phyloP scores from a whole-genome alignment of 1,140 invertebrate genomes.

The Andricus grossulariae region DNA sequence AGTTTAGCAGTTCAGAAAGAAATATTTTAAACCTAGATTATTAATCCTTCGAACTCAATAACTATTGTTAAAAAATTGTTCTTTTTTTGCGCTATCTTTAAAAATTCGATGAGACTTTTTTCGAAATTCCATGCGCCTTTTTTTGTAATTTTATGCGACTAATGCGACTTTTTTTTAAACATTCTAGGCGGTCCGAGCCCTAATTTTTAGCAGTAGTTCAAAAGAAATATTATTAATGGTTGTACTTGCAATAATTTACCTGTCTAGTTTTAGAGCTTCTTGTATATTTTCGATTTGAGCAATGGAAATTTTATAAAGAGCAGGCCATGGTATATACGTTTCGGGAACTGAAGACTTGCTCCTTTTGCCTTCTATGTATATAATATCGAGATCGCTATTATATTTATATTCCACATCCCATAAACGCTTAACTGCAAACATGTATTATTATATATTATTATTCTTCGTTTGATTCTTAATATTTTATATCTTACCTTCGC shows the following conservation, averaged over 20 bases:
- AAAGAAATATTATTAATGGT: too few relatives aligned
- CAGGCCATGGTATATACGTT: conserved; percentile 67
- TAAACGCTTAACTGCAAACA: conserved; percentile 57
- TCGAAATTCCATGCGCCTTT: too few relatives aligned
- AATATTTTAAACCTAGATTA: too few relatives aligned
- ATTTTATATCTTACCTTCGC: conserved; percentile 61
- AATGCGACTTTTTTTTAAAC: too few relatives aligned
- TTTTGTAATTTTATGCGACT: too few relatives aligned
- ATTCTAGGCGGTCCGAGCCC: too few relatives aligned
- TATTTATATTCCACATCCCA: conserved; percentile 70
- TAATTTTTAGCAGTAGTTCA: too few relatives aligned
- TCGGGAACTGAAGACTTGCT: conserved; percentile 56
- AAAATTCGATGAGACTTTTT: too few relatives aligned
- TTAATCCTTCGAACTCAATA: too few relatives aligned
- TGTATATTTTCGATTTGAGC: conserved; percentile 69
- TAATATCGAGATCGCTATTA: conserved; percentile 60
- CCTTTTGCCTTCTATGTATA: conserved; percentile 68
- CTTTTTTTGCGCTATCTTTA: too few relatives aligned
- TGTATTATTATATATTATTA: conserved; percentile 36
- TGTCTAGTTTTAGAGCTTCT: conserved; percentile 49
- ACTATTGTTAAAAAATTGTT: too few relatives aligned
- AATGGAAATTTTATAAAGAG: conserved; percentile 59
- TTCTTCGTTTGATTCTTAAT: conserved; percentile 13
- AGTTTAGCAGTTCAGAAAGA: too few relatives aligned
- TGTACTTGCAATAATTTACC: conserved; percentile 39